Evolutionary conservation across 2,888 invertebrate genomes (phyloP), one percentile per base, ranked within the genome.

Genomic region (Fissipunctia ypsillon): DNA sequence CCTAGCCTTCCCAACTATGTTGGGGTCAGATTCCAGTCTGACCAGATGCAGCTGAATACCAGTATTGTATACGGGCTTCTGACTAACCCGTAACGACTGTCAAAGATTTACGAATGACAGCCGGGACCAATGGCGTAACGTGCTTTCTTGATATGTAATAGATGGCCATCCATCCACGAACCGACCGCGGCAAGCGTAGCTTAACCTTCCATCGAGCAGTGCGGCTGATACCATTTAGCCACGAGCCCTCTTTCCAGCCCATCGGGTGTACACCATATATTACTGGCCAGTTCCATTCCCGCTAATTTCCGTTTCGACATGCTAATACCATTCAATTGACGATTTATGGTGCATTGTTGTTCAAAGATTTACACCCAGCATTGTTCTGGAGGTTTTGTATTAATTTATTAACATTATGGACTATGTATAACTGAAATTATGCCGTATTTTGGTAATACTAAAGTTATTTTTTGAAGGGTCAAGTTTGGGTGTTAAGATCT

Each of bases 311-410:
- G 65, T 63, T 73, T 61, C 64, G 48, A 86, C 88, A 87, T 76
- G 72, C 80, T 85, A 86, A 87, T 87, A 86, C 84, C 84, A 84
- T 88, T 85, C 89, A 83, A 83, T 86, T 76, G 78, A 72, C 74
- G 82, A 89, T 89, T 89, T 88, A 89, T 87, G 31, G 84, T 50
- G 69, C 69, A 88, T 88, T 89, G 88, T 89, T 84, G 76, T 66
- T 48, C 74, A 71, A 80, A 83, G 80, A 89, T 89, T 87, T 87
- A 88, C 82, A 75, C 69, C 81, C 75, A 12, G 65, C 76, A 88
- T 87, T 88, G 85, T 85, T 64, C 70, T 65, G 60, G 43, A 54
- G 25, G 50, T 38, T 61, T 57, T 9, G 71, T 59, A 76, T 76
- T 80, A 80, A 82, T 84, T 77, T 81, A 77, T 76, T 68, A 69